These are phyloP conservation scores for Cirrhinus molitorella DNA, from an alignment of 2,797 vertebrate genomes.

Conservation along the genomic window DNA sequence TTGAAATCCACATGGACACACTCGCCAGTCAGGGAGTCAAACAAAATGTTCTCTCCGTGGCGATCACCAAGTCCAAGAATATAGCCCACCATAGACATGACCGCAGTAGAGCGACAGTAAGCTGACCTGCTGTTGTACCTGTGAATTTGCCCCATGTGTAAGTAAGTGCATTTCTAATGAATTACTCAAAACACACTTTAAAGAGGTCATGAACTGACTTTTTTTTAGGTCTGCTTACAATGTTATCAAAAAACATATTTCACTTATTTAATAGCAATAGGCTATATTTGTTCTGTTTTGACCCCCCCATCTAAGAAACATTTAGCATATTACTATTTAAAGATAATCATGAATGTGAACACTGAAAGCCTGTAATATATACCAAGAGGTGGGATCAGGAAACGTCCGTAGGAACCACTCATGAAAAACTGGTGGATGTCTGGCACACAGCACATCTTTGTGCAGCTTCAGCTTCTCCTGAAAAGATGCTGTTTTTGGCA, in stretches of 20 bases:
- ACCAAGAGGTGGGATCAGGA: slow-evolving; percentile 96
- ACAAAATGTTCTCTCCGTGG: slow-evolving; percentile 97
- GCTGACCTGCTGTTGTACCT: slow-evolving; percentile 98
- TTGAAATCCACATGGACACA: slow-evolving; percentile 99
- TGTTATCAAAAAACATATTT: no score
- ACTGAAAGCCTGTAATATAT: slow-evolving; percentile 2
- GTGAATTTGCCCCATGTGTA: slow-evolving; percentile 8
- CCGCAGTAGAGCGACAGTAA: slow-evolving; percentile 95
- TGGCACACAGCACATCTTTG: slow-evolving; percentile 89
- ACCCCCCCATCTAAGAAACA: background rate
- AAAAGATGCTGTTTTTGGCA: slow-evolving; percentile 89
- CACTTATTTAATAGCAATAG: no score
- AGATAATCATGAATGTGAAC: background rate
- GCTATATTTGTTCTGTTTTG: no score
- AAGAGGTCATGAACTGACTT: no score
- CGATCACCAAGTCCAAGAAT: slow-evolving; percentile 95
- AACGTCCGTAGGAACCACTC: slow-evolving; percentile 98
- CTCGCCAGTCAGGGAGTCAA: slow-evolving; percentile 95
- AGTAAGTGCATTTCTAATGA: background rate
- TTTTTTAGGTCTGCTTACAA: no score
- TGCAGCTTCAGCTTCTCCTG: slow-evolving; percentile 92
- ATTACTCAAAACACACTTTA: background rate
- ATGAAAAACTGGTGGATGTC: slow-evolving; percentile 91
- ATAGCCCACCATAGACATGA: slow-evolving; percentile 99
- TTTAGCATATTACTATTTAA: background rate